Conservation (phyloP, 2,797 vertebrate species). For the Novumbra hubbsi region DNA sequence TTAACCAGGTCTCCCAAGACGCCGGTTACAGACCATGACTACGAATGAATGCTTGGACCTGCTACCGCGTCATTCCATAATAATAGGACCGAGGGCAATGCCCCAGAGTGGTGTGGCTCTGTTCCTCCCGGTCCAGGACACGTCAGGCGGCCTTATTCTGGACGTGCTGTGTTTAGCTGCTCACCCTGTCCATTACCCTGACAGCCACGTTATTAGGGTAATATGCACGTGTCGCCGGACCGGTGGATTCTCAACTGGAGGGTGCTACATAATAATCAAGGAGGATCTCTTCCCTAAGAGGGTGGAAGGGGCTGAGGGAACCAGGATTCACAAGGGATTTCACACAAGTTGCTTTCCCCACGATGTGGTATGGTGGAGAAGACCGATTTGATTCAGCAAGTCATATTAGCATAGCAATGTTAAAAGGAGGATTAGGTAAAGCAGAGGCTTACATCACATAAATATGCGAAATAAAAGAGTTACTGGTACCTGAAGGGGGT, state of each 20-base stretch:
- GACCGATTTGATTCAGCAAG: not conserved
- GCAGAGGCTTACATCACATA: constrained; percentile 20
- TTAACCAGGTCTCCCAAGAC: constrained; percentile 29
- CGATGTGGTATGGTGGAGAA: constrained; percentile 6
- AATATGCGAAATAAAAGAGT: not conserved
- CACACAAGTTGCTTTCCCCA: not conserved
- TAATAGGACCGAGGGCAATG: constrained; percentile 45
- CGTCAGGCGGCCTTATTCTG: constrained; percentile 46
- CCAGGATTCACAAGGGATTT: not conserved
- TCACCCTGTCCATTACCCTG: constrained; percentile 63
- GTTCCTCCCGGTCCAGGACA: constrained; percentile 45
- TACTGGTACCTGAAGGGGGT: not conserved
- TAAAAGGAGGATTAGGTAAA: constrained; percentile 24
- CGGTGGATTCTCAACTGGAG: constrained; percentile 63
- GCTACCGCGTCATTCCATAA: constrained; percentile 18
- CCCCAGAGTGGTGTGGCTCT: constrained; percentile 38
- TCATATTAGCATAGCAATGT: constrained; percentile 12
- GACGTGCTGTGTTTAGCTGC: constrained; percentile 47
- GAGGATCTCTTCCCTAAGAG: constrained; percentile 26
- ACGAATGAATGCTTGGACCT: constrained; percentile 40
- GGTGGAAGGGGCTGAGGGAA: constrained; percentile 4
- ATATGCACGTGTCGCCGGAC: constrained; percentile 68
- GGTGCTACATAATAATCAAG: constrained; percentile 69
- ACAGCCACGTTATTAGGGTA: constrained; percentile 72
- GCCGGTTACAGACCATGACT: constrained; percentile 54